Evolutionary conservation across 2,113 vertebrate species (phyloP).

Genomic region (Maccullochella peelii): DNA sequence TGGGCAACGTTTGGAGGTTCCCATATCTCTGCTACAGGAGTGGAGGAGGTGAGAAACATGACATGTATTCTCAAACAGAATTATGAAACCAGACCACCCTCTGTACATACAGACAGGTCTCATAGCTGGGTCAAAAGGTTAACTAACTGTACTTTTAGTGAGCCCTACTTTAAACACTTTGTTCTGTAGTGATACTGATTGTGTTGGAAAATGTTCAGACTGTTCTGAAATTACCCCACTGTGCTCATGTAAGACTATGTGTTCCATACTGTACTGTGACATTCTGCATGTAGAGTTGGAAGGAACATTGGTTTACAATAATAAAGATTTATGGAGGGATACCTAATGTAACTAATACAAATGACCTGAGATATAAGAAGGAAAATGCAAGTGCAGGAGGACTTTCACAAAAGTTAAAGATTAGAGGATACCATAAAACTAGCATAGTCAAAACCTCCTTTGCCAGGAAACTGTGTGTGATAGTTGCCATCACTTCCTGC

Average conservation of each 20-base stretch:
- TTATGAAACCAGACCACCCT: neutral
- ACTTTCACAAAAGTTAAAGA: conserved; percentile 26
- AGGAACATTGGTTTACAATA: neutral
- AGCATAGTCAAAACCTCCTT: neutral
- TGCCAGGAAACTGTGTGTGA: neutral
- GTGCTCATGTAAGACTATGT: neutral
- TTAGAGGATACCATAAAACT: conserved; percentile 10
- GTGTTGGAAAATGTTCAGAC: neutral
- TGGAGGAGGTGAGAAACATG: conserved; percentile 82
- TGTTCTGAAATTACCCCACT: neutral
- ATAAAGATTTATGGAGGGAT: neutral
- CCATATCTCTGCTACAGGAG: conserved; percentile 86
- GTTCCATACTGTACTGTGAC: neutral
- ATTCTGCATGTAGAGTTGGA: neutral
- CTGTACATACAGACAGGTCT: neutral
- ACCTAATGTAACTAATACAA: neutral
- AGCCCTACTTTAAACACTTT: neutral
- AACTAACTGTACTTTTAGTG: neutral
- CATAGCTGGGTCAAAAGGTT: conserved; percentile 21
- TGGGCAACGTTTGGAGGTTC: conserved; percentile 86
- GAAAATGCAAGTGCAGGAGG: neutral
- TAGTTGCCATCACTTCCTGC: neutral
- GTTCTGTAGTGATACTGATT: neutral
- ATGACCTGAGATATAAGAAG: neutral
- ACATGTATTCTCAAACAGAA: neutral